These are phyloP conservation scores for Aspidoscelis tigris DNA, from an alignment of 2,113 vertebrate species.

Conservation along the genomic window DNA sequence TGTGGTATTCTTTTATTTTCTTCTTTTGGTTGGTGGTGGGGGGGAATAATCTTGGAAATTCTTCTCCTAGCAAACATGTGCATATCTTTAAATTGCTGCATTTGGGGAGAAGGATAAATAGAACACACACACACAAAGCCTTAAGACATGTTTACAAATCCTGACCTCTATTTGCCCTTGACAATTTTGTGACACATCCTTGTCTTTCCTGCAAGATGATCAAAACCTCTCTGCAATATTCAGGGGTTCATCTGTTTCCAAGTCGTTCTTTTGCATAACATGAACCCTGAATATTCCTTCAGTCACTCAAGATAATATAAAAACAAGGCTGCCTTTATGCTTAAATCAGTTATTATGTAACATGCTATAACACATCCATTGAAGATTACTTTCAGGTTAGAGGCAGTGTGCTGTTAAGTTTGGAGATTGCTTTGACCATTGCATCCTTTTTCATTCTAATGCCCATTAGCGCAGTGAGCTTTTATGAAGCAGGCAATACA, in stretches of 20 bases:
- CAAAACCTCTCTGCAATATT: neutral
- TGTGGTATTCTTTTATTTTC: neutral
- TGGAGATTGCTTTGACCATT: slow-evolving; percentile 31
- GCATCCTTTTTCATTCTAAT: slow-evolving; percentile 32
- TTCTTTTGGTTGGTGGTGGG: no score
- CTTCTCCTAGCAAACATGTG: neutral
- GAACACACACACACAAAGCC: no score
- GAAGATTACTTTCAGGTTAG: slow-evolving; percentile 46
- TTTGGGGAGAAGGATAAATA: no score
- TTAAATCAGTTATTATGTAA: slow-evolving; percentile 36
- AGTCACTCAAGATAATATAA: slow-evolving; percentile 36
- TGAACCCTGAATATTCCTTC: neutral
- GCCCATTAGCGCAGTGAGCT: slow-evolving; percentile 20
- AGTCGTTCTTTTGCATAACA: neutral
- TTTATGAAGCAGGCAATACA: slow-evolving; percentile 27
- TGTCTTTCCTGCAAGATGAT: neutral
- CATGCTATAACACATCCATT: neutral
- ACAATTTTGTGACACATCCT: no score
- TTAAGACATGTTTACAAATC: neutral
- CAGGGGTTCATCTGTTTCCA: neutral
- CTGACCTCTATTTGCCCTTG: neutral
- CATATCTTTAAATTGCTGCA: neutral
- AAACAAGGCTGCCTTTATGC: slow-evolving; percentile 8
- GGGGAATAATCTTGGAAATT: neutral
- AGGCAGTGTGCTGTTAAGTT: neutral